phyloP scores from a whole-genome alignment of 2,888 invertebrate genomes.

The Crossocerus cetratus region DNA sequence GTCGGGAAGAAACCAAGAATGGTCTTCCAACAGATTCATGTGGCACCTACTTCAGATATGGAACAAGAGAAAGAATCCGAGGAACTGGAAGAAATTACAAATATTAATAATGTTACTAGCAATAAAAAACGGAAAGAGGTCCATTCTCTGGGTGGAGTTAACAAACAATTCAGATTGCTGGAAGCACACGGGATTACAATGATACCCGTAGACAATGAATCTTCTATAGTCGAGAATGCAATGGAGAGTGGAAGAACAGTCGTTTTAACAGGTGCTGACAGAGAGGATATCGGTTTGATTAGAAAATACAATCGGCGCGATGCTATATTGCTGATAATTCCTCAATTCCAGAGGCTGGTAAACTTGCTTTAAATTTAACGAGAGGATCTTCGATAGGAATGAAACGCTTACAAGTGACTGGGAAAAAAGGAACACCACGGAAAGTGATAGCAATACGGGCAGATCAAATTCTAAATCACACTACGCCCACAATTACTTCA shows the following conservation, averaged over 20 bases:
- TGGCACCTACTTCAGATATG: constrained; percentile 62
- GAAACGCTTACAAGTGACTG: constrained; percentile 71
- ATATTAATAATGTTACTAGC: constrained; percentile 52
- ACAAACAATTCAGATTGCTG: constrained; percentile 82
- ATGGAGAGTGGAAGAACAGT: constrained; percentile 92
- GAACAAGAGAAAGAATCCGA: constrained; percentile 66
- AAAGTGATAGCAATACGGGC: constrained; percentile 79
- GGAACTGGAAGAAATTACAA: constrained; percentile 56
- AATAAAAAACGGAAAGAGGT: constrained; percentile 67
- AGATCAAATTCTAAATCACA: constrained; percentile 78
- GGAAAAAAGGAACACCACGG: constrained; percentile 71
- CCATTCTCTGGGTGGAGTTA: constrained; percentile 62
- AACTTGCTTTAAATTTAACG: constrained; percentile 83
- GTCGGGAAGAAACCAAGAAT: constrained; percentile 68
- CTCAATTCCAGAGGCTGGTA: constrained; percentile 83
- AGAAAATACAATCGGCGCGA: constrained; percentile 1
- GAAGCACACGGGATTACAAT: constrained; percentile 92
- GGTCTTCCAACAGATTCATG: constrained; percentile 71
- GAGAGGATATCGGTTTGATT: constrained; percentile 6
- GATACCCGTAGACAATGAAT: constrained; percentile 86
- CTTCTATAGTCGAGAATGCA: constrained; percentile 85
- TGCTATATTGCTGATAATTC: not conserved
- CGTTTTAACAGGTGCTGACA: constrained; percentile 83
- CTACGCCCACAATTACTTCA: constrained; percentile 60
- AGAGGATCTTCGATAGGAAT: constrained; percentile 73